Percentiles rank a stretch among this genome's conserved stretches.
phyloP scores from a whole-genome alignment of 2,113 vertebrate species.

The Brachionichthys hirsutus region DNA sequence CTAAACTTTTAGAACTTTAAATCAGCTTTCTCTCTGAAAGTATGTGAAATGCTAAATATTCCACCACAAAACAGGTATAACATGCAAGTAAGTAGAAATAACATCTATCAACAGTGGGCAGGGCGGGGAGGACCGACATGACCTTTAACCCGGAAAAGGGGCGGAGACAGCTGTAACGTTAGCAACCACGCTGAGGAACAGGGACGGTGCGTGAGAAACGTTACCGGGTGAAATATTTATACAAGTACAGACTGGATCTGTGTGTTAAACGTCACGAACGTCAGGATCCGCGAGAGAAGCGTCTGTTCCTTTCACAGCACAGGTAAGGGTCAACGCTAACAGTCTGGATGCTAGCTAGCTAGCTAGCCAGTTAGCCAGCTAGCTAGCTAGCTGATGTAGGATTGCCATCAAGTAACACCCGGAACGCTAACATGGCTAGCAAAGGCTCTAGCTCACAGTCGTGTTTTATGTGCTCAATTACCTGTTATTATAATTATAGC shows the following conservation, averaged over 20 bases:
- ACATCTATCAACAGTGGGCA: background rate
- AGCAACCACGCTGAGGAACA: slow-evolving; percentile 67
- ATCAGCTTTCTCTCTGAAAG: too few relatives aligned
- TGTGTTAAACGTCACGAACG: background rate
- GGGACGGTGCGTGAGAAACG: slow-evolving; percentile 31
- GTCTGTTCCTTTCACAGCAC: background rate
- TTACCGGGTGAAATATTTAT: slow-evolving; percentile 29
- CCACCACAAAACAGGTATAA: too few relatives aligned
- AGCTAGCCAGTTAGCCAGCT: too few relatives aligned
- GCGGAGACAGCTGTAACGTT: slow-evolving; percentile 66
- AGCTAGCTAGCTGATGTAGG: slow-evolving; percentile 1
- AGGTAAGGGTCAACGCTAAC: slow-evolving; percentile 44
- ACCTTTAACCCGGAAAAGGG: slow-evolving; percentile 55
- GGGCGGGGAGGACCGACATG: background rate
- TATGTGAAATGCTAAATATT: too few relatives aligned
- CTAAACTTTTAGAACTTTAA: too few relatives aligned
- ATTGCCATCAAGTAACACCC: slow-evolving; percentile 14
- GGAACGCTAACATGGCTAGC: slow-evolving; percentile 45
- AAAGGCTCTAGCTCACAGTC: background rate
- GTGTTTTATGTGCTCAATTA: background rate
- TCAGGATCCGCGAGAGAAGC: background rate
- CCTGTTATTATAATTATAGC: too few relatives aligned
- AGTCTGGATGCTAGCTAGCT: background rate
- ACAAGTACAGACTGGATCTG: slow-evolving; percentile 5
- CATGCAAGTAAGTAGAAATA: too few relatives aligned